A percentile compares a stretch with the other conserved stretches of the same genome.
Evolutionary conservation across 1,140 invertebrate species (phyloP).

Genomic region (Drosophila burlai): DNA sequence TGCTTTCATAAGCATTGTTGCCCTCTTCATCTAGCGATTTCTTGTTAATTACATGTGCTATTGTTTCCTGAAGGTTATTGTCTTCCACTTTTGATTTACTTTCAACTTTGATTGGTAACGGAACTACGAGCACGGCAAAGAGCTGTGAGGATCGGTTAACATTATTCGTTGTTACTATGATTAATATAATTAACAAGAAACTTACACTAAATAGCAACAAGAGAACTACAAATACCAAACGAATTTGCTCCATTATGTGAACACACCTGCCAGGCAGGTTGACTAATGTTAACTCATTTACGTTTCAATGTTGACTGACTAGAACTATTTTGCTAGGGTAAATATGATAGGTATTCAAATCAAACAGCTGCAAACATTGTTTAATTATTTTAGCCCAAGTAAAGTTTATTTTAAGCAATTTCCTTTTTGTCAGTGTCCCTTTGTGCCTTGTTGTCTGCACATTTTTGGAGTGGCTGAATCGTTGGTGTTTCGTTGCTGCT

Average conservation of each 20-base stretch:
- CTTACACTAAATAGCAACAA: neutral
- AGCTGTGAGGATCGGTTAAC: neutral
- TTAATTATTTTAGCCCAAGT: neutral
- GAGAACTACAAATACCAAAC: neutral
- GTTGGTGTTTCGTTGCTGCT: no score
- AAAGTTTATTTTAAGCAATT: neutral
- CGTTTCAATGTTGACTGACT: no score
- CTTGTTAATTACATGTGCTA: neutral
- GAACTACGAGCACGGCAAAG: neutral
- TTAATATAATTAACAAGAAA: neutral
- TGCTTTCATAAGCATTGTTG: no score
- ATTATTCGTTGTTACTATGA: no score
- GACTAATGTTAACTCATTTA: neutral
- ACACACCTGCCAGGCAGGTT: neutral
- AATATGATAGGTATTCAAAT: neutral
- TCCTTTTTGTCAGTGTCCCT: no score
- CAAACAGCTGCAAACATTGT: no score
- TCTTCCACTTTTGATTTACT: neutral
- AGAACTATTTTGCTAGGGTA: conserved; percentile 4
- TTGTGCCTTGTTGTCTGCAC: no score
- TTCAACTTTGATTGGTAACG: neutral
- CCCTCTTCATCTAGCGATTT: fast-evolving
- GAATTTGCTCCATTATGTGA: neutral
- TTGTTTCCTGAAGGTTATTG: no score
- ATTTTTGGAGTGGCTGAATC: no score